phyloP scores from a whole-genome alignment of 2,888 invertebrate genomes.

The Cabera pusaria region DNA sequence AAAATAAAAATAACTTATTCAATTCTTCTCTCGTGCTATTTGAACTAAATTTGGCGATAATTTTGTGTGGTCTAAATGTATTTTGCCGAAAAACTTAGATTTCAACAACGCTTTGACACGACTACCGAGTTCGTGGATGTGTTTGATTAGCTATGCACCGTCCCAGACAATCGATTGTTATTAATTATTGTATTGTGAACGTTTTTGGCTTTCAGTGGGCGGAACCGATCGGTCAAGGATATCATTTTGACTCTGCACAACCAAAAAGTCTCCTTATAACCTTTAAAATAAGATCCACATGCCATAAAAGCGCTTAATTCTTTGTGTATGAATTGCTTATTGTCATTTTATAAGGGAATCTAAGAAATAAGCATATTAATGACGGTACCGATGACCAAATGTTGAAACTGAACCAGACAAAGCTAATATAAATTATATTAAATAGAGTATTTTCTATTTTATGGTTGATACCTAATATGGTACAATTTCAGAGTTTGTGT shows the following conservation, averaged over 20 bases:
- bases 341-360: conserved; percentile 24
- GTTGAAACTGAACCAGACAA: conserved; percentile 15
- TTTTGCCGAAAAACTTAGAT: too few relatives aligned
- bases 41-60: too few relatives aligned
- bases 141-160: conserved; percentile 48
- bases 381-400: conserved; percentile 12
- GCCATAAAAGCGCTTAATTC: conserved; percentile 29
- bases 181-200: conserved; percentile 62
- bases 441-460: conserved; percentile 21
- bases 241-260: conserved; percentile 40
- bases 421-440: conserved; percentile 11
- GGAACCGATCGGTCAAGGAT: conserved; percentile 61
- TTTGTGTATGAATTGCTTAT: conserved; percentile 25
- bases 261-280: conserved; percentile 40
- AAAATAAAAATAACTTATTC: too few relatives aligned
- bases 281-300: conserved; percentile 38
- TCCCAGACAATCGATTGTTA: conserved; percentile 49
- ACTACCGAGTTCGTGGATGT: conserved; percentile 36
- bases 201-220: conserved; percentile 57
- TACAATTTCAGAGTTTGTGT: conserved; percentile 5
- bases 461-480: conserved; percentile 1
- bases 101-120: conserved; percentile 22
- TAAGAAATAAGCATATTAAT: conserved; percentile 22
- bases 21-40: too few relatives aligned
- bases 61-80: too few relatives aligned